These are phyloP conservation scores for Desmodus rotundus DNA, from an alignment of 2,113 vertebrate genomes.

Conservation along the genomic window DNA sequence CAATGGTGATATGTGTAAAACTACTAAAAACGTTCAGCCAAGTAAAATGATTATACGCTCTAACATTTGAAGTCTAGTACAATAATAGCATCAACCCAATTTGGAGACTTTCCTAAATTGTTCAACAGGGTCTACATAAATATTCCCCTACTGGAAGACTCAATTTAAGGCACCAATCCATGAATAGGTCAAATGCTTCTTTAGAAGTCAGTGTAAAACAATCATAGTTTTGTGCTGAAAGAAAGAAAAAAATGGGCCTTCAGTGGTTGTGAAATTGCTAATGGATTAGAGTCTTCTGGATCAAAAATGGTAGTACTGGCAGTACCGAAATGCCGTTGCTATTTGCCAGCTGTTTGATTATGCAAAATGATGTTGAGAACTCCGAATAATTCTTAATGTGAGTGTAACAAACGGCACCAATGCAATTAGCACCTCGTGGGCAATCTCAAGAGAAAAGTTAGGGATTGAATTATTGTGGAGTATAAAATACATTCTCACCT, in stretches of 20 bases:
- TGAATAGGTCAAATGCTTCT: neutral
- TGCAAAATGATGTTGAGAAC: conserved; percentile 32
- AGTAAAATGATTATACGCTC: neutral
- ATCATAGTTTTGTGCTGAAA: neutral
- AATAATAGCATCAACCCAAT: neutral
- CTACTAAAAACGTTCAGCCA: neutral
- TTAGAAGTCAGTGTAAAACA: conserved; percentile 10
- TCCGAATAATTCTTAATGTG: conserved; percentile 39
- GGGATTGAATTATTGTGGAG: neutral
- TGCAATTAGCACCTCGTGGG: conserved; percentile 43
- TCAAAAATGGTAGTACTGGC: neutral
- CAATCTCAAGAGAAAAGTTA: conserved; percentile 48
- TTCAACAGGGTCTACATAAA: neutral
- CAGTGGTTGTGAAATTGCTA: neutral
- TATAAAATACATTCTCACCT: conserved; percentile 38
- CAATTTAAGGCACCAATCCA: neutral
- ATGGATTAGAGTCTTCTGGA: neutral
- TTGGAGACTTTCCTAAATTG: neutral
- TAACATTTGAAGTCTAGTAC: conserved; percentile 13
- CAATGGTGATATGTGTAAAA: neutral
- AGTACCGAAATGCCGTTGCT: conserved; percentile 1
- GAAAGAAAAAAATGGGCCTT: neutral
- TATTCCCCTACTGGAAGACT: neutral
- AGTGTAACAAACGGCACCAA: conserved; percentile 29
- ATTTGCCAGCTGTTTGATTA: neutral